phyloP scores from a whole-genome alignment of 1,140 invertebrate species.

The Pantala flavescens region DNA sequence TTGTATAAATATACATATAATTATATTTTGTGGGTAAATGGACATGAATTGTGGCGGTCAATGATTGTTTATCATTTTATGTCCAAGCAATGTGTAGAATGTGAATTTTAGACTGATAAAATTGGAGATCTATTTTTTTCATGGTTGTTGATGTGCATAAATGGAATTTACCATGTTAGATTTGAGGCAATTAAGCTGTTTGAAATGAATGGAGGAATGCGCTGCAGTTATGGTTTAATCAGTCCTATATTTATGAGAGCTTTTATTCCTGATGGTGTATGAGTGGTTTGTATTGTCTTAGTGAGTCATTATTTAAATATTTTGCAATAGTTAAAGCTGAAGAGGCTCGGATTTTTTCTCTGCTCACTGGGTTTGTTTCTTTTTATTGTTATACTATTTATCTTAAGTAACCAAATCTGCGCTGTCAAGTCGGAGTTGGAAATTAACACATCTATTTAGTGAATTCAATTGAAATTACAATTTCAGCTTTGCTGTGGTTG shows the following conservation, averaged over 20 bases:
- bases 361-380: not conserved
- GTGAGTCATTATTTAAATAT: not conserved
- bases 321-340: not conserved
- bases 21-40: not conserved
- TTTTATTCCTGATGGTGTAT: not conserved
- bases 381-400: not conserved
- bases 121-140: conserved; percentile 3
- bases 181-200: not conserved
- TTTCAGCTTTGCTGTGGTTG: not conserved
- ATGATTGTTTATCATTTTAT: not conserved
- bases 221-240: not conserved
- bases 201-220: not conserved
- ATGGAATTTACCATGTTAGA: not conserved
- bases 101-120: not conserved
- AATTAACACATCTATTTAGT: not conserved
- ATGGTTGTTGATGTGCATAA: not conserved
- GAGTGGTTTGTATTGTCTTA: no score
- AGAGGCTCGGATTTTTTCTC: not conserved
- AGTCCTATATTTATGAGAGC: not conserved
- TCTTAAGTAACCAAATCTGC: not conserved
- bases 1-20: no score
- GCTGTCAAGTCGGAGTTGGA: not conserved
- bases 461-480: not conserved
- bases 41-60: not conserved
- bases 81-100: not conserved